phyloP scores from a whole-genome alignment of 2,113 vertebrate species.

The Microcebus tavaratra region DNA sequence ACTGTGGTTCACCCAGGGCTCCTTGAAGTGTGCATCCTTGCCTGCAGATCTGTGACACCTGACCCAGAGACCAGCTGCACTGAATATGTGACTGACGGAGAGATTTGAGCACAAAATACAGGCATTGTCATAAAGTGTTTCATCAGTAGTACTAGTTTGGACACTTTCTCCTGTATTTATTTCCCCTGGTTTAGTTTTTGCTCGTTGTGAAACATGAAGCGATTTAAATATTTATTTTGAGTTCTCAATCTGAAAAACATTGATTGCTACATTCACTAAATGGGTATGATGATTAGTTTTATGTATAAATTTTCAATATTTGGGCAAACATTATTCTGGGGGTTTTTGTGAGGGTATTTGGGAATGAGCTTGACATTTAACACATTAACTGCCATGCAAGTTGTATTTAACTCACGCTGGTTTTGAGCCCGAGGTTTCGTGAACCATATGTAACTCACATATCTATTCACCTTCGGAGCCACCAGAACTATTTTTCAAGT shows the following conservation, averaged over 20 bases:
- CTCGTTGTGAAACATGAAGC: background rate
- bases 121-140: background rate
- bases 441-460: too few relatives aligned
- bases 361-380: background rate
- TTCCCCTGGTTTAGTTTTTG: background rate
- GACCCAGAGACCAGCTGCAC: background rate
- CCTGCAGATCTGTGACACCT: background rate
- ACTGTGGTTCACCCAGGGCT: background rate
- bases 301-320: background rate
- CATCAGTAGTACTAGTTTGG: background rate
- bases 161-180: background rate
- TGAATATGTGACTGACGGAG: background rate
- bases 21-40: background rate
- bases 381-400: too few relatives aligned
- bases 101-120: background rate
- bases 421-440: too few relatives aligned
- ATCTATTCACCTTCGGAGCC: too few relatives aligned
- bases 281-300: background rate
- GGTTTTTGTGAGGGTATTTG: background rate
- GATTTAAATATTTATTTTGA: background rate
- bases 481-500: too few relatives aligned
- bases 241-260: background rate
- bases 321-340: background rate
- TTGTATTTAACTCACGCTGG: too few relatives aligned
- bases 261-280: background rate